Percentiles rank a stretch among this genome's conserved stretches.
These are phyloP conservation scores for Sebastes diploproa DNA, from an alignment of 2,797 vertebrate genomes.

Conservation along the genomic window DNA sequence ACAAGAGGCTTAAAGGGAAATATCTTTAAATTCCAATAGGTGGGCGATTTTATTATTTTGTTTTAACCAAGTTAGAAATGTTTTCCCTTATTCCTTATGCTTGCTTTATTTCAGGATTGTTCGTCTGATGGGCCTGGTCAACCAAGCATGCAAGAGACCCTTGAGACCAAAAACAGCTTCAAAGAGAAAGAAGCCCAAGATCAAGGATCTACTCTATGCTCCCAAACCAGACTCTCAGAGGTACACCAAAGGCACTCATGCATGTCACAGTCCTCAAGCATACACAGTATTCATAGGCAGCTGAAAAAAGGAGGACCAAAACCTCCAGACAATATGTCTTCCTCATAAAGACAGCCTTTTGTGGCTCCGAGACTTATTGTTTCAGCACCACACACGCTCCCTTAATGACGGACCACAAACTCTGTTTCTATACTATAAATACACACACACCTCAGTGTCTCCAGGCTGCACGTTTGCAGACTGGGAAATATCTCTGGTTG, in stretches of 20 bases:
- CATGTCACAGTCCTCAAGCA: conserved; percentile 53
- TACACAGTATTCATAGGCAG: conserved; percentile 42
- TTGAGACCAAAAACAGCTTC: conserved; percentile 85
- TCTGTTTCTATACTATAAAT: conserved; percentile 58
- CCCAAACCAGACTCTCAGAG: conserved; percentile 85
- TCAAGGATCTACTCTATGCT: conserved; percentile 91
- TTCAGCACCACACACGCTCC: conserved; percentile 22
- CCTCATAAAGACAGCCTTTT: conserved; percentile 50
- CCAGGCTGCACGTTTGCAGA: conserved; percentile 18
- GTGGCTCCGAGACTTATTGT: conserved; percentile 38
- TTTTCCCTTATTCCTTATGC: conserved; percentile 1
- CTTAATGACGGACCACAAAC: conserved; percentile 58
- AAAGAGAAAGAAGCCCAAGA: conserved; percentile 91
- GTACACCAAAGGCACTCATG: conserved; percentile 77
- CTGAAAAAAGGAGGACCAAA: conserved; percentile 36
- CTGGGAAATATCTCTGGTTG: conserved; percentile 57
- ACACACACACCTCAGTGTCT: conserved; percentile 29
- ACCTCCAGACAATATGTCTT: conserved; percentile 47
- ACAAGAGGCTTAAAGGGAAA: background rate
- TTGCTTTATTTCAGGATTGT: conserved; percentile 83
- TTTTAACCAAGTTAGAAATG: background rate
- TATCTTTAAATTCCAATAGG: conserved; percentile 1
- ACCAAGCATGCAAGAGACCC: conserved; percentile 92
- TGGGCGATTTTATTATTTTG: background rate
- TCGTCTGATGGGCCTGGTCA: conserved; percentile 93